Evolutionary conservation across 2,888 invertebrate genomes (phyloP), one percentile per base, ranked within the genome.

Genomic region (Nipponacmea schrenckii): DNA sequence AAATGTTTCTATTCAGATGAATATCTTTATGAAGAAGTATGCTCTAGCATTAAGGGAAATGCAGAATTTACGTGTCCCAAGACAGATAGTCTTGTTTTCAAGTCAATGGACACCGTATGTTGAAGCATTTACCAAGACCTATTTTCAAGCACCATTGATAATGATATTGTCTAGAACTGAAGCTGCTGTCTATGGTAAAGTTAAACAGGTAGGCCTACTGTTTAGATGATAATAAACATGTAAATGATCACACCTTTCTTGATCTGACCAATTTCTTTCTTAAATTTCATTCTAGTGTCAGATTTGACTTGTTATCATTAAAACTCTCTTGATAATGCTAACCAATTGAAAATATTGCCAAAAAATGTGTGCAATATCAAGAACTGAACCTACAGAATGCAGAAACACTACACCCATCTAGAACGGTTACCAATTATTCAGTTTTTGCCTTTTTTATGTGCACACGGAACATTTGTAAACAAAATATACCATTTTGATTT

Each of bases 91-190:
- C 68, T 62, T 84, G 45, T 83, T 85, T 73, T 77, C 93, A 0
- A 90, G 92, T 68, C 89, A 91, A 66, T 95, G 94, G 94, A 92
- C 92, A 46, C 84, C 89, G 20, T 86, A 90, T 15, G 88, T 94
- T 80, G 90, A 91, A 65, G 88, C 90, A 0, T 90, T 94, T 39
- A 90, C 91, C 0, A 90, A 89, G 62, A 90, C 89, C 64, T 90
- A 85, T 50, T 85, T 93, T 20, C 89, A 91, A 0, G 91, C 92
- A 81, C 92, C 94, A 0, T 89, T 93, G 0, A 88, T 94, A 5
- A 92, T 93, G 71, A 93, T 95, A 70, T 92, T 93, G 0, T 93
- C 94, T 27, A 92, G 92, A 79, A 91, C 94, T 78, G 95, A 95
- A 89, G 94, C 94, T 65, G 92, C 94, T 0, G 89, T 94, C 17